These are phyloP conservation scores for Phocides pigmalion DNA, from an alignment of 1,140 invertebrate genomes.

Conservation along the genomic window DNA sequence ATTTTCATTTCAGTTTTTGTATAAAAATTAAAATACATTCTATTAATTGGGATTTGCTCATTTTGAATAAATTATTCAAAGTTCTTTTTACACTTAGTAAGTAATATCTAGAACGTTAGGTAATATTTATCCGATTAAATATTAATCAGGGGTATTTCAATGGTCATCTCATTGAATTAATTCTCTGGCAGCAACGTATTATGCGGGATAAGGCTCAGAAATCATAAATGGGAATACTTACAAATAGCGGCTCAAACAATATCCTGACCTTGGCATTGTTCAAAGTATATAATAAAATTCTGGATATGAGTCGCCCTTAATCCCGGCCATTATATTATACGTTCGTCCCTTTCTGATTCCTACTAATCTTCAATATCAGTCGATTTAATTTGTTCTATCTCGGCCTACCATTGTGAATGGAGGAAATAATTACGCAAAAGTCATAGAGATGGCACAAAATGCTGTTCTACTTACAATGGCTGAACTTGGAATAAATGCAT, in stretches of 20 bases:
- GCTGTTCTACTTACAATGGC: constrained; percentile 3
- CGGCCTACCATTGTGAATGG: constrained; percentile 3
- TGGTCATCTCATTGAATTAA: too few relatives aligned
- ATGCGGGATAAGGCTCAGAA: background rate
- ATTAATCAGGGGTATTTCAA: too few relatives aligned
- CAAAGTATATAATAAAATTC: background rate
- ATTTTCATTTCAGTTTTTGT: too few relatives aligned
- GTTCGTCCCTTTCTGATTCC: constrained; percentile 3
- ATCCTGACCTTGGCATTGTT: background rate
- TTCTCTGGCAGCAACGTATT: too few relatives aligned
- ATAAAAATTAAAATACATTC: too few relatives aligned
- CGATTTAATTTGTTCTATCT: constrained; percentile 17
- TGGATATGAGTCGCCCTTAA: constrained; percentile 8
- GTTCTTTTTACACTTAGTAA: too few relatives aligned
- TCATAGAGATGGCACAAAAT: constrained; percentile 4
- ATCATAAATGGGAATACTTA: background rate
- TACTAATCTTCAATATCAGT: constrained; percentile 18
- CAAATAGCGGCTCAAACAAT: background rate
- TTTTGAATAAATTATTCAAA: too few relatives aligned
- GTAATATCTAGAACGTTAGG: too few relatives aligned
- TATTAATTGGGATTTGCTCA: too few relatives aligned
- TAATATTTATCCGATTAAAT: too few relatives aligned
- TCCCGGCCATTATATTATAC: background rate
- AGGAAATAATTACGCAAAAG: constrained; percentile 14
- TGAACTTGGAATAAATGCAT: constrained; percentile 10